Percentiles rank a stretch among this genome's conserved stretches.
These are phyloP conservation scores for Cryptus armator DNA, from an alignment of 2,888 invertebrate genomes.

Conservation along the genomic window DNA sequence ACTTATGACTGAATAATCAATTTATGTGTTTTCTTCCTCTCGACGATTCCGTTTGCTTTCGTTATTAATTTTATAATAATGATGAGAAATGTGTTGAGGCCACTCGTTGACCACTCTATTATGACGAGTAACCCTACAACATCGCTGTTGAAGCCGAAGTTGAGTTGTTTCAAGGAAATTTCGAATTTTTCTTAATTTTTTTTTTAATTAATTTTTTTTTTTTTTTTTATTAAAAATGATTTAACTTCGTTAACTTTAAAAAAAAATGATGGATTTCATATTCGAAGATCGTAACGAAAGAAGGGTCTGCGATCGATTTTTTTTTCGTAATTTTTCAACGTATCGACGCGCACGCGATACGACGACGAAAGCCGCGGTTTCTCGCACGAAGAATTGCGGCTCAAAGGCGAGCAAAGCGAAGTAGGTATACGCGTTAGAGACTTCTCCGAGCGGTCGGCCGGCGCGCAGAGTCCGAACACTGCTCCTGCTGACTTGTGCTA, in stretches of 20 bases:
- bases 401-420: conserved; percentile 32
- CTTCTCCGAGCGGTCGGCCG: conserved; percentile 46
- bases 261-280: background rate
- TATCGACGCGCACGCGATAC: conserved; percentile 20
- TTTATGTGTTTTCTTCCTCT: conserved; percentile 58
- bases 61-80: too few species aligned
- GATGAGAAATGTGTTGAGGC: too few species aligned
- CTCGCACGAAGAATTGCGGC: conserved; percentile 55
- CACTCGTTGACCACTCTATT: too few species aligned
- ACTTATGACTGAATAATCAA: conserved; percentile 64
- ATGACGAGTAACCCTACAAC: too few species aligned
- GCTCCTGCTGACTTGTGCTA: conserved; percentile 79
- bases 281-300: background rate
- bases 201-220: too few species aligned
- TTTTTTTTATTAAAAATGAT: too few species aligned
- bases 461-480: conserved; percentile 68
- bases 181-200: too few species aligned
- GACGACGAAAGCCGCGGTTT: conserved; percentile 26
- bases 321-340: too few species aligned
- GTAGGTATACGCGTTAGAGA: conserved; percentile 19
- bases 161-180: too few species aligned
- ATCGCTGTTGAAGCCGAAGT: too few species aligned
- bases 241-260: too few species aligned
- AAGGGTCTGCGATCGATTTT: background rate
- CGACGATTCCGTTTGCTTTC: conserved; percentile 34